Percentiles rank a stretch among this genome's conserved stretches.
These are phyloP conservation scores for Dendrolimus kikuchii DNA, from an alignment of 1,140 invertebrate genomes.

Conservation along the genomic window DNA sequence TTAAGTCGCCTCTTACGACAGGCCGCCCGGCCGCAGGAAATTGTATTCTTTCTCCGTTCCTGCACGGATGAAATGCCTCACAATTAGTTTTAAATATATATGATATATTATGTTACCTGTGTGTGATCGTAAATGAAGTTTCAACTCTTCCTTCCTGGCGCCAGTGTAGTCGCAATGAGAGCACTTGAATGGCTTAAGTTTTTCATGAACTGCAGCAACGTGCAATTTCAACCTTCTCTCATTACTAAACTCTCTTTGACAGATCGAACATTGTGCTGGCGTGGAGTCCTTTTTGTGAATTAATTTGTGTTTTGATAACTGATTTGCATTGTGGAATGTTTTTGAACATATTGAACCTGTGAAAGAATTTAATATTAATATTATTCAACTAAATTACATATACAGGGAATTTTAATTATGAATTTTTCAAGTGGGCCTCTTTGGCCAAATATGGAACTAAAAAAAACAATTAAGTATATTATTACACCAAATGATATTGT, in stretches of 20 bases:
- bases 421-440: too few species aligned
- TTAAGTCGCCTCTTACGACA: too few species aligned
- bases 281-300: constrained; percentile 71
- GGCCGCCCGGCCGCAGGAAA: too few species aligned
- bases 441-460: too few species aligned
- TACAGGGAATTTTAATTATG: too few species aligned
- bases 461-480: too few species aligned
- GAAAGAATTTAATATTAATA: constrained; percentile 3
- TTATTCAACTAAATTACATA: too few species aligned
- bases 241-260: constrained; percentile 75
- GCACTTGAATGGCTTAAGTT: constrained; percentile 81
- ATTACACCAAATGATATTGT: too few species aligned
- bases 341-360: constrained; percentile 76
- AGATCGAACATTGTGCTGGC: constrained; percentile 73
- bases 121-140: constrained; percentile 83
- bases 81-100: too few species aligned
- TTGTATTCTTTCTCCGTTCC: too few species aligned
- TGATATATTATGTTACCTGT: constrained; percentile 73
- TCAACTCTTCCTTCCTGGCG: constrained; percentile 75
- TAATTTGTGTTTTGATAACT: constrained; percentile 78
- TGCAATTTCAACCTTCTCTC: constrained; percentile 76
- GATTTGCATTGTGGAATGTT: constrained; percentile 83
- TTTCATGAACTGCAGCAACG: constrained; percentile 78
- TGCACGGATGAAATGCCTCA: too few species aligned
- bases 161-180: constrained; percentile 80